A percentile compares a stretch with the other conserved stretches of the same genome.
Evolutionary conservation across 1,140 invertebrate genomes (phyloP).

Genomic region (Bradysia coprophila): DNA sequence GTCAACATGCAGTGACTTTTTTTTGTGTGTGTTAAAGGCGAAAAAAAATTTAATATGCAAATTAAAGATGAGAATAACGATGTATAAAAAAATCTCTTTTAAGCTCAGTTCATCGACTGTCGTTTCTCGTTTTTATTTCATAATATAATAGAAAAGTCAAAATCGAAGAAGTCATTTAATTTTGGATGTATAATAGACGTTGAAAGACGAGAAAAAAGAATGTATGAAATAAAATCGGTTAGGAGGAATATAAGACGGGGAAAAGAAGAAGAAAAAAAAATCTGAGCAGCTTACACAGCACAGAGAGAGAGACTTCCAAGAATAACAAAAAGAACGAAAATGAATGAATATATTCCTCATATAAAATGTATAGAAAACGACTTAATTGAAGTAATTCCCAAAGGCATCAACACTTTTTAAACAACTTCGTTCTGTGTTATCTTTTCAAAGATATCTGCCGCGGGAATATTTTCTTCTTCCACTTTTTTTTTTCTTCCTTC

Average conservation of each 20-base stretch:
- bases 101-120: not conserved
- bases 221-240: too few relatives aligned
- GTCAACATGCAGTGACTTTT: too few relatives aligned
- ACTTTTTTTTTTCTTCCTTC: too few relatives aligned
- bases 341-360: too few relatives aligned
- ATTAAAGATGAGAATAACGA: not conserved
- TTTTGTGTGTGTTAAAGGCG: too few relatives aligned
- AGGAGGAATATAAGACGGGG: not conserved
- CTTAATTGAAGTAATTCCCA: not conserved
- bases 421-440: too few relatives aligned
- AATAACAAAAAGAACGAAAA: not conserved
- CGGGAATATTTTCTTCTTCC: not conserved
- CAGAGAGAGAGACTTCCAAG: too few relatives aligned
- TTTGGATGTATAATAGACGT: not conserved
- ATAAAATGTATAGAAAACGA: not conserved
- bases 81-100: not conserved
- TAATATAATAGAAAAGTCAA: not conserved
- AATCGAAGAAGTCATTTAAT: not conserved
- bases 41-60: not conserved
- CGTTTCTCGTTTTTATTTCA: too few relatives aligned
- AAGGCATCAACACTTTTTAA: not conserved
- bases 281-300: too few relatives aligned
- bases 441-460: not conserved
- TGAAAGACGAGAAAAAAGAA: too few relatives aligned
- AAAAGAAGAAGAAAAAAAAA: not conserved